phyloP scores from a whole-genome alignment of 2,797 vertebrate genomes.

The Luscinia luscinia region DNA sequence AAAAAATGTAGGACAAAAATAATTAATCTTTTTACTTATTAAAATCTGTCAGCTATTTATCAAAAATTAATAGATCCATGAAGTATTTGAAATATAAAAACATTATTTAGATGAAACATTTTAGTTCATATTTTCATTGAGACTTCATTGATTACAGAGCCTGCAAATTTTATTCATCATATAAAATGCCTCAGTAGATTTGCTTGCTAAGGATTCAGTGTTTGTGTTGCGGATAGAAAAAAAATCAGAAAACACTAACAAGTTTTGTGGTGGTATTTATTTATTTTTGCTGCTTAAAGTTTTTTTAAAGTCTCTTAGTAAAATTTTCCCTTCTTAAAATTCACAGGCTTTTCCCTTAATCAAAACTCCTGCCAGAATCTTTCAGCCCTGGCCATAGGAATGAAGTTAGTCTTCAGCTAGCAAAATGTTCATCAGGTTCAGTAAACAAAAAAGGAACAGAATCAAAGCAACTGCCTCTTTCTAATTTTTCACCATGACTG shows the following conservation, averaged over 20 bases:
- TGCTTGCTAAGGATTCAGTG: not conserved
- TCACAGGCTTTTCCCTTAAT: not conserved
- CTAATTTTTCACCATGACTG: not conserved
- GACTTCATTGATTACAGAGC: not conserved
- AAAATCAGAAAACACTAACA: not conserved
- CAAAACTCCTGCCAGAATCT: not conserved
- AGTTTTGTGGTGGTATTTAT: not conserved
- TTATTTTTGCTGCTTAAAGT: not conserved
- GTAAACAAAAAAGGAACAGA: not conserved
- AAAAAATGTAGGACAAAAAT: fast-evolving
- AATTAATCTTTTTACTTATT: not conserved
- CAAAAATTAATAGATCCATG: not conserved
- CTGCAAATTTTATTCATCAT: not conserved
- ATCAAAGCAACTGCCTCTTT: not conserved
- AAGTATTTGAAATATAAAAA: not conserved
- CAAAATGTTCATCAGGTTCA: not conserved
- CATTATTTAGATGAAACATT: not conserved
- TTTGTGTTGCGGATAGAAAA: not conserved
- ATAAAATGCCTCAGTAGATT: not conserved
- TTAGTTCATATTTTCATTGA: not conserved
- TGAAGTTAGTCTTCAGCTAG: not conserved
- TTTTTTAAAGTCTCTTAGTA: not conserved
- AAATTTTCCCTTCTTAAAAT: not conserved
- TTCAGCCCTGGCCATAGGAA: not conserved
- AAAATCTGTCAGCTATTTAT: not conserved